Conservation (phyloP, 2,113 vertebrate genomes). For the Sapayoa aenigma region DNA sequence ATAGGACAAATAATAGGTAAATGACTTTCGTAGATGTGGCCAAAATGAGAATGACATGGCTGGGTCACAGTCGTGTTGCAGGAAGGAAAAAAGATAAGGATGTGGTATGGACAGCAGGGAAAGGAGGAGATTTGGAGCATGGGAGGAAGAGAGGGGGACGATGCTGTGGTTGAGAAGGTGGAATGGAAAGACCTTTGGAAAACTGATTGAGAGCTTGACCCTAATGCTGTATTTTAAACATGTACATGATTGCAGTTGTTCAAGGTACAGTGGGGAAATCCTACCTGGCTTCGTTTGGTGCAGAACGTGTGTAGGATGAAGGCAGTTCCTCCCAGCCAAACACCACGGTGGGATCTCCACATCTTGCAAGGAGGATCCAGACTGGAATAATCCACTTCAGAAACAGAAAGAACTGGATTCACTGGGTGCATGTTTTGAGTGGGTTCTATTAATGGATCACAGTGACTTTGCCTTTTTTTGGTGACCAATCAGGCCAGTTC, state of each 20-base stretch:
- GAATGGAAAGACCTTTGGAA: background rate
- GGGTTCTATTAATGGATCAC: background rate
- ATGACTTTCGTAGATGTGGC: background rate
- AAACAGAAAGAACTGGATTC: background rate
- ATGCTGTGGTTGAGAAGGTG: background rate
- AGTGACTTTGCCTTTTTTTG: background rate
- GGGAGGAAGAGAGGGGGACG: background rate
- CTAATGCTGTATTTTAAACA: background rate
- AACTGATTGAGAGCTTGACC: background rate
- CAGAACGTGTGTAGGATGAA: background rate
- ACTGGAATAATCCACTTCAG: background rate
- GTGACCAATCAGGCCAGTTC: background rate
- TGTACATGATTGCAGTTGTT: background rate
- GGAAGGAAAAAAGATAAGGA: background rate
- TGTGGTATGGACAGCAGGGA: background rate
- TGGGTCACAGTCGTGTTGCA: background rate
- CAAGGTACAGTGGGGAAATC: background rate
- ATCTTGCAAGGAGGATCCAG: background rate
- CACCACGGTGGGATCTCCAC: accelerated
- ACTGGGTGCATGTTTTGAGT: background rate
- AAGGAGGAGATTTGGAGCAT: background rate
- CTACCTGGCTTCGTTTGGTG: background rate
- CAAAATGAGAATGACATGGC: background rate
- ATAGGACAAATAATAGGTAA: background rate
- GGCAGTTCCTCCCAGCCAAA: background rate